Evolutionary conservation across 2,113 vertebrate species (phyloP).

Genomic region (Cochlearius cochlearius): DNA sequence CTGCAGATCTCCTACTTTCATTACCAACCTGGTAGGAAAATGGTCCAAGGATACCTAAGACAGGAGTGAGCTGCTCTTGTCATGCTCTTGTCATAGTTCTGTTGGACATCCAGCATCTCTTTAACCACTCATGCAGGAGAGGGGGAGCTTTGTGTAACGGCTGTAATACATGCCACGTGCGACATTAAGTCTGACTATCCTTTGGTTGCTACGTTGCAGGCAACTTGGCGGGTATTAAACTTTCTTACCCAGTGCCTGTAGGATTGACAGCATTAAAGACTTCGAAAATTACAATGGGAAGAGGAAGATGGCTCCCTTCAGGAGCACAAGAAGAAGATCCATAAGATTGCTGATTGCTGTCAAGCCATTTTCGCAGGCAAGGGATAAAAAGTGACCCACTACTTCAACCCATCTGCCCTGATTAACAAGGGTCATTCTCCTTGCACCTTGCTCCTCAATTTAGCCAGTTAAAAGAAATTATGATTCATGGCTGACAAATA

Average conservation of each 20-base stretch:
- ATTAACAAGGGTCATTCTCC: background rate
- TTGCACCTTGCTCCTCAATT: background rate
- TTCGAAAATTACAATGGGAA: background rate
- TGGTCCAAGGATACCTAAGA: background rate
- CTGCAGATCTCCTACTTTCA: background rate
- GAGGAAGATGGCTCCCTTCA: background rate
- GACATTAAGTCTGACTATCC: background rate
- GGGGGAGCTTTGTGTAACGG: background rate
- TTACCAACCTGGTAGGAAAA: background rate
- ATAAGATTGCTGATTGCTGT: background rate
- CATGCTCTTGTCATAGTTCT: background rate
- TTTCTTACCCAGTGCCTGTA: background rate
- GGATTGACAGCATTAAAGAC: background rate
- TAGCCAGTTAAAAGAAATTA: background rate
- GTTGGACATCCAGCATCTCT: background rate
- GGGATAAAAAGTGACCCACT: background rate
- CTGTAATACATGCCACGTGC: accelerated
- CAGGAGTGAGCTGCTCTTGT: background rate
- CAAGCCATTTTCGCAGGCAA: background rate
- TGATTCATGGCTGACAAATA: background rate
- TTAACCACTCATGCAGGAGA: background rate
- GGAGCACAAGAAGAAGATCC: background rate
- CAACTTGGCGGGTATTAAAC: background rate
- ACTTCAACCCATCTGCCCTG: background rate
- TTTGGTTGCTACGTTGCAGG: background rate